These are phyloP conservation scores for Mesitornis unicolor DNA, from an alignment of 2,113 vertebrate species.

Conservation along the genomic window DNA sequence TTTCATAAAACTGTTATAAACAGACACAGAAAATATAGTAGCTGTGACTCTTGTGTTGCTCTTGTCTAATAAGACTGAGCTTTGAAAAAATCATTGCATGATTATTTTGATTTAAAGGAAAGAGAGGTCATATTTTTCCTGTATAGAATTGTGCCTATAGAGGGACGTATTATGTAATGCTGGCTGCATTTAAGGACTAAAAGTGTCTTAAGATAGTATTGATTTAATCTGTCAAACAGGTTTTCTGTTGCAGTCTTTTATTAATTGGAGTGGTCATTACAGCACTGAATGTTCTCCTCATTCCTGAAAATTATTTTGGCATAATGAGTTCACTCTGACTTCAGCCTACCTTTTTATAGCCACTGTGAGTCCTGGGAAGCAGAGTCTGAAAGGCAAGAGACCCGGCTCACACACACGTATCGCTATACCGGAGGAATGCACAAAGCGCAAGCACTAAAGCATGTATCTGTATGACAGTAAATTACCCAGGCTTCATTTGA, in stretches of 20 bases:
- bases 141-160: neutral
- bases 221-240: neutral
- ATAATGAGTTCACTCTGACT: conserved; percentile 36
- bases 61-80: conserved; percentile 37
- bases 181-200: neutral
- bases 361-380: neutral
- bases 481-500: neutral
- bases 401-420: neutral
- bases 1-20: conserved; percentile 36
- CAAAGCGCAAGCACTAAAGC: neutral
- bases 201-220: neutral
- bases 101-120: conserved; percentile 67
- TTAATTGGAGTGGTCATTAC: conserved; percentile 21
- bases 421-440: accelerated
- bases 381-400: neutral
- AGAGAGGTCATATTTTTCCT: conserved; percentile 31
- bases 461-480: neutral
- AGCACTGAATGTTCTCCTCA: neutral
- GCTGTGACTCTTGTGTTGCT: conserved; percentile 5
- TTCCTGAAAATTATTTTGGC: conserved; percentile 28
- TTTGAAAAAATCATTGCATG: conserved; percentile 40
- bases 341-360: conserved; percentile 9
- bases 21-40: conserved; percentile 41
- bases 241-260: neutral
- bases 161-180: neutral